Percentiles rank a stretch among this genome's conserved stretches.
Conservation (phyloP, 1,140 invertebrate species). For the Linepithema humile region DNA sequence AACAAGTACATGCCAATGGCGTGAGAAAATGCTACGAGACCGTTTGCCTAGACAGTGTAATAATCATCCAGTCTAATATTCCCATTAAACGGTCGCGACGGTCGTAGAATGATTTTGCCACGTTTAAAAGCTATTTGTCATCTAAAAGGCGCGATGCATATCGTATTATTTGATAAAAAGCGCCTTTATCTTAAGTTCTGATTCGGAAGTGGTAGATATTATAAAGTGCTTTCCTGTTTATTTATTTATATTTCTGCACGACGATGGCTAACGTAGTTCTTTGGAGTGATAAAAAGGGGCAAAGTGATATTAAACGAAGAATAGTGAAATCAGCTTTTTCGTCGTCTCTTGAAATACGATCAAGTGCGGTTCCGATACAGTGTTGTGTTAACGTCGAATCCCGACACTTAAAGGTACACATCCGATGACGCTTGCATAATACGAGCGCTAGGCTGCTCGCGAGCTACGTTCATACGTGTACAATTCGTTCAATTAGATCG, state of each 20-base stretch:
- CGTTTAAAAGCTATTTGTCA: slow-evolving; percentile 23
- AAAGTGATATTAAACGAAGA: slow-evolving; percentile 46
- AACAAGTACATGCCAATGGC: slow-evolving; percentile 39
- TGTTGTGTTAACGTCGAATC: slow-evolving; percentile 66
- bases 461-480: slow-evolving; percentile 64
- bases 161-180: neutral
- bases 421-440: slow-evolving; percentile 73
- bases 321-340: slow-evolving; percentile 66
- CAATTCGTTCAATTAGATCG: slow-evolving; percentile 70
- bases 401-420: slow-evolving; percentile 70
- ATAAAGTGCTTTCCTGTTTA: too few species aligned
- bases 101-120: slow-evolving; percentile 34
- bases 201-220: too few species aligned
- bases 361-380: slow-evolving; percentile 48
- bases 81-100: slow-evolving; percentile 56
- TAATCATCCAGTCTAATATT: slow-evolving; percentile 67
- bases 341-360: slow-evolving; percentile 60
- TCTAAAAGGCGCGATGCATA: neutral
- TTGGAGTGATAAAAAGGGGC: slow-evolving; percentile 15
- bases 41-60: slow-evolving; percentile 60
- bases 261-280: neutral
- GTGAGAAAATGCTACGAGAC: slow-evolving; percentile 64
- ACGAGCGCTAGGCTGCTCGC: slow-evolving; percentile 62
- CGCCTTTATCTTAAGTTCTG: too few species aligned
- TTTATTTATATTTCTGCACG: neutral